Percentiles rank a stretch among this genome's conserved stretches.
Evolutionary conservation across 2,888 invertebrate species (phyloP).

Genomic region (Lochmaea capreae): DNA sequence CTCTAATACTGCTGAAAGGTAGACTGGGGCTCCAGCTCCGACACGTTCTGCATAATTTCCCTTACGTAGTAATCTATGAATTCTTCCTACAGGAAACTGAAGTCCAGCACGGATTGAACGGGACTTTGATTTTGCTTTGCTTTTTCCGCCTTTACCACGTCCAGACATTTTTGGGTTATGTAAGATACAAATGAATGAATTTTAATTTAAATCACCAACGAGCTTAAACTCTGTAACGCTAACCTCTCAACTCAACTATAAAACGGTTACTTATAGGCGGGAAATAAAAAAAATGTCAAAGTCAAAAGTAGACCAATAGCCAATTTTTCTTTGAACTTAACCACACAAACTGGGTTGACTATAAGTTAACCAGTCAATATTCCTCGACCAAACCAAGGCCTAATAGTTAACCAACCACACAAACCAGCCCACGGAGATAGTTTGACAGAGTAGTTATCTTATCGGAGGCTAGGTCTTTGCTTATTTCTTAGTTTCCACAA

Average conservation of each 20-base stretch:
- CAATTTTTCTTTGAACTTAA: too few species aligned
- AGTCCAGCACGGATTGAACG: constrained; percentile 71
- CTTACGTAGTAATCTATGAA: constrained; percentile 71
- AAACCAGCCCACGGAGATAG: too few species aligned
- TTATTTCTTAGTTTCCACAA: too few species aligned
- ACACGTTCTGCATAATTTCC: constrained; percentile 74
- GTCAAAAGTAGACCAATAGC: neutral
- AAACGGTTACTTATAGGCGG: neutral
- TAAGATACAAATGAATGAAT: neutral
- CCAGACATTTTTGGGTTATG: constrained; percentile 60
- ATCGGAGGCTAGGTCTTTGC: too few species aligned
- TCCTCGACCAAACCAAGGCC: too few species aligned
- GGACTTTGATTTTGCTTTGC: constrained; percentile 65
- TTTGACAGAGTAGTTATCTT: too few species aligned
- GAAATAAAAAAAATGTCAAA: constrained; percentile 11
- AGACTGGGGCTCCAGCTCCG: constrained; percentile 70
- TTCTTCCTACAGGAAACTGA: constrained; percentile 72
- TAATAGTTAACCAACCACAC: too few species aligned
- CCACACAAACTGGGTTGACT: too few species aligned
- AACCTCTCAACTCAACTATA: constrained; percentile 55
- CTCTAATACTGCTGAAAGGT: constrained; percentile 73
- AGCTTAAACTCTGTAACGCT: neutral
- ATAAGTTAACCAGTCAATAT: too few species aligned
- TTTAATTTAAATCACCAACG: neutral
- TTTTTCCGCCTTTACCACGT: constrained; percentile 65